phyloP scores from a whole-genome alignment of 2,113 vertebrate species.

The Pycnonotus jocosus region DNA sequence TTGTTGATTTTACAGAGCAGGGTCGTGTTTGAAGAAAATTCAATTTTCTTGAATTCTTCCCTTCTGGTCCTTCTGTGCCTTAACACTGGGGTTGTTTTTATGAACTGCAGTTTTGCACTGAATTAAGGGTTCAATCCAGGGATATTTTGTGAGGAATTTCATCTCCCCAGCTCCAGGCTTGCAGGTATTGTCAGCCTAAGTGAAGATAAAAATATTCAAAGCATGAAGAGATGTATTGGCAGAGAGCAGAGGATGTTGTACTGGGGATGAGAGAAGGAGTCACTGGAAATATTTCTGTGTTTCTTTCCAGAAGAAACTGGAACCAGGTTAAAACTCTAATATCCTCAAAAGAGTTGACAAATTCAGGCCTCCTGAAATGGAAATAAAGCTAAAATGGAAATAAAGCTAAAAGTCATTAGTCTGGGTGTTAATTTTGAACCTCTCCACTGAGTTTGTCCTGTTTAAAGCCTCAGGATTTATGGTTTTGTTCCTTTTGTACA shows the following conservation, averaged over 20 bases:
- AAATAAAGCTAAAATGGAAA: background rate
- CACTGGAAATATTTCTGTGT: background rate
- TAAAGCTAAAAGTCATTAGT: background rate
- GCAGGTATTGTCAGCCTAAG: background rate
- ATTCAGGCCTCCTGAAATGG: background rate
- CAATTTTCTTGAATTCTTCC: background rate
- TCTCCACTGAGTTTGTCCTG: background rate
- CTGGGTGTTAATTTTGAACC: background rate
- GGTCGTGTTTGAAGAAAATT: accelerated
- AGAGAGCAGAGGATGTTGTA: background rate
- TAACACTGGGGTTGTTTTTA: background rate
- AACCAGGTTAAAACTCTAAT: background rate
- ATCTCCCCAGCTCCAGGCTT: background rate
- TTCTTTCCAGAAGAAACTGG: background rate
- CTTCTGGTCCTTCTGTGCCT: background rate
- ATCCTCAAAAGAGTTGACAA: background rate
- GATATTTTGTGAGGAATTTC: background rate
- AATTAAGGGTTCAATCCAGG: background rate
- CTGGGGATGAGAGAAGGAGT: background rate
- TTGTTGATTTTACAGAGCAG: background rate
- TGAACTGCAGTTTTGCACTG: background rate
- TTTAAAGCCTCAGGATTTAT: accelerated
- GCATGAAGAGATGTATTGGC: background rate
- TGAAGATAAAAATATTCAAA: background rate
- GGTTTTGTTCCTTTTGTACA: background rate